A percentile compares a stretch with the other conserved stretches of the same genome.
Evolutionary conservation across 2,113 vertebrate species (phyloP).

Genomic region (Prinia subflava): DNA sequence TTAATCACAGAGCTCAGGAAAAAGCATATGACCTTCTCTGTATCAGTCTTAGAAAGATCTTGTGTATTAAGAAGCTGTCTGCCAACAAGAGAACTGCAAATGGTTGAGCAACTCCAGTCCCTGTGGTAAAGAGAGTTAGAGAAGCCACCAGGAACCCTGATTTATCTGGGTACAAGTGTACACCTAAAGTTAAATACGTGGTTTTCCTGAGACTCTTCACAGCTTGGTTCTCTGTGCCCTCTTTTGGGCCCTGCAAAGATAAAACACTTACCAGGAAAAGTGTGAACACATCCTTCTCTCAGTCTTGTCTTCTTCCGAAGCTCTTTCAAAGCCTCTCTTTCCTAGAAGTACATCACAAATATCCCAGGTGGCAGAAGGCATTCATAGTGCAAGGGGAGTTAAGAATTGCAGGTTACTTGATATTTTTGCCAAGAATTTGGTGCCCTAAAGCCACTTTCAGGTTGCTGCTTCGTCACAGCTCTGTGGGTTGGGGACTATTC

Average conservation of each 20-base stretch:
- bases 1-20: conserved; percentile 59
- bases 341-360: background rate
- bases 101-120: background rate
- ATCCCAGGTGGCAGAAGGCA: background rate
- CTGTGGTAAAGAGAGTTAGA: background rate
- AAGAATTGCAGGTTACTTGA: background rate
- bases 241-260: background rate
- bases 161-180: background rate
- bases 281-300: background rate
- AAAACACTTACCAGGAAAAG: background rate
- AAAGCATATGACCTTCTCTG: conserved; percentile 57
- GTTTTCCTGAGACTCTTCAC: background rate
- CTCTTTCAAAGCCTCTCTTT: background rate
- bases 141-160: background rate
- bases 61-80: background rate
- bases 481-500: background rate
- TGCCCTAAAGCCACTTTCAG: background rate
- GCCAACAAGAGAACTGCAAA: background rate
- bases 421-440: background rate
- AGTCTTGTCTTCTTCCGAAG: background rate
- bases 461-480: background rate
- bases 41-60: conserved; percentile 40
- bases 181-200: background rate
- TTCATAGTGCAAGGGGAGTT: background rate
- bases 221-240: background rate